Evolutionary conservation across 2,888 invertebrate genomes (phyloP).

Genomic region (Sipha maydis): DNA sequence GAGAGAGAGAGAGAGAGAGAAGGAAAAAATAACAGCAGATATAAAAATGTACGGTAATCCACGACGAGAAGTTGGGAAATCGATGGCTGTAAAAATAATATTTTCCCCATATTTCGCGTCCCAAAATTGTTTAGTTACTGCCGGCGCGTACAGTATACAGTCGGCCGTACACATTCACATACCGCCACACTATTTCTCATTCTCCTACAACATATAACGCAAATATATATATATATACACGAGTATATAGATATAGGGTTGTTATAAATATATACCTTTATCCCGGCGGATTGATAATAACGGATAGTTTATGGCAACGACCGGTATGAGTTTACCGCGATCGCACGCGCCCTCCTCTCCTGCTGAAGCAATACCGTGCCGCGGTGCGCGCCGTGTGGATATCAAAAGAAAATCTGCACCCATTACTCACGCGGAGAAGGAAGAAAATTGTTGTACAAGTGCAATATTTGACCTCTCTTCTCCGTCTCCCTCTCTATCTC

Average conservation of each 20-base stretch:
- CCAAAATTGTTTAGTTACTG: conserved; percentile 12
- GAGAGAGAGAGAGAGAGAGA: neutral
- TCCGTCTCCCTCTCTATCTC: neutral
- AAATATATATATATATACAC: neutral
- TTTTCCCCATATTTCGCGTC: conserved; percentile 45
- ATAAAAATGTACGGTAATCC: conserved; percentile 50
- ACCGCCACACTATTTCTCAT: conserved; percentile 11
- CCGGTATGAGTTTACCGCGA: neutral
- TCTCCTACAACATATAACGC: neutral
- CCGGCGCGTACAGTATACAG: neutral
- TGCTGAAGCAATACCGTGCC: neutral
- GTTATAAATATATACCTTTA: conserved; percentile 19
- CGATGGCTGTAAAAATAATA: conserved; percentile 57
- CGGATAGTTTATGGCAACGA: conserved; percentile 55
- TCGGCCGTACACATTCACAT: too few species aligned
- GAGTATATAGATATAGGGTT: neutral
- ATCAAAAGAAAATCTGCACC: conserved; percentile 53
- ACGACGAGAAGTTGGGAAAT: conserved; percentile 47
- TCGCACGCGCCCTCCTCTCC: neutral
- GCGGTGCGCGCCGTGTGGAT: neutral
- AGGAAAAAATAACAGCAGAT: neutral
- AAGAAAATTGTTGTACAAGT: conserved; percentile 33
- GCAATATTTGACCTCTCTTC: conserved; percentile 45
- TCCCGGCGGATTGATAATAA: conserved; percentile 58
- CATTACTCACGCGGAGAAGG: conserved; percentile 45